Conservation (phyloP, 2,113 vertebrate species). For the Ctenomys sociabilis region DNA sequence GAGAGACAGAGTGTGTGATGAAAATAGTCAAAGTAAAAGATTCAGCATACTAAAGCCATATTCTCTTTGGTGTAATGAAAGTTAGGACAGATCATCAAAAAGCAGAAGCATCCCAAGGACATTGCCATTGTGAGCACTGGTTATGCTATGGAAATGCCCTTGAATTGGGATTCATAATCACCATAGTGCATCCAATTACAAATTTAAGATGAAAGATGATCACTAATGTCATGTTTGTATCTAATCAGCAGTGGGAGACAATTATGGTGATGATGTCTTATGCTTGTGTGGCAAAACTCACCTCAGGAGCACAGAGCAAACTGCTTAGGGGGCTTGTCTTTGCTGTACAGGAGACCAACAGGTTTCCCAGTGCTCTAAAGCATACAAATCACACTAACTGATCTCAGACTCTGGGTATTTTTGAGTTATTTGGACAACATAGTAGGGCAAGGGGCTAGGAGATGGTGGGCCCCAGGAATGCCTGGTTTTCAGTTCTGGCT, state of each 20-base stretch:
- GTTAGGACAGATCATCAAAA: conserved; percentile 42
- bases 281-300: neutral
- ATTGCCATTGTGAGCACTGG: conserved; percentile 56
- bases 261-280: conserved; percentile 58
- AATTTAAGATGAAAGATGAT: conserved; percentile 74
- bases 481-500: conserved; percentile 12
- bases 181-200: conserved; percentile 75
- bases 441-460: neutral
- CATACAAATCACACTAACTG: neutral
- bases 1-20: too few species aligned
- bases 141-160: conserved; percentile 73
- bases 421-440: neutral
- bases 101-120: conserved; percentile 67
- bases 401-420: neutral
- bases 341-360: neutral
- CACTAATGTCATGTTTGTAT: conserved; percentile 67
- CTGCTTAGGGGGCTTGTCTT: neutral
- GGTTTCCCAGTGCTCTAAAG: neutral
- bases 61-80: neutral
- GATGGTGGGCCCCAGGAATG: neutral
- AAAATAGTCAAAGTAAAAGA: conserved; percentile 53
- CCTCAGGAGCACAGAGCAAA: conserved; percentile 57
- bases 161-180: conserved; percentile 64
- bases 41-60: conserved; percentile 33
- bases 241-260: conserved; percentile 73